Percentiles rank a stretch among this genome's conserved stretches.
phyloP scores from a whole-genome alignment of 1,140 invertebrate species.

The Chionoecetes opilio region DNA sequence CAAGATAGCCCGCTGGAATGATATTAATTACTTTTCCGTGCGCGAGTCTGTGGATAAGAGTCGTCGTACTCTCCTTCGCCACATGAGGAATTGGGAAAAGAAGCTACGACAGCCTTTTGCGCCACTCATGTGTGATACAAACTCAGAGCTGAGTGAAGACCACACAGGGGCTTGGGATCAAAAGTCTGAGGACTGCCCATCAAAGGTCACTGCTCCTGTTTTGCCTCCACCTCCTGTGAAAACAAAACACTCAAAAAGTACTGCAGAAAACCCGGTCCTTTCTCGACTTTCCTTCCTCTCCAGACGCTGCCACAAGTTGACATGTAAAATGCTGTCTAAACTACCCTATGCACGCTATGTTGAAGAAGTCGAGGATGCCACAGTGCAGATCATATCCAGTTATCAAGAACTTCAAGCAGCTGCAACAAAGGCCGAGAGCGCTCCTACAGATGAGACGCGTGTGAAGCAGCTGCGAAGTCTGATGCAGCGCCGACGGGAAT shows the following conservation, averaged over 20 bases:
- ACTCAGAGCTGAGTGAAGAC: conserved; percentile 56
- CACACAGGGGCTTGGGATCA: conserved; percentile 75
- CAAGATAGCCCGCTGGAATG: conserved; percentile 98
- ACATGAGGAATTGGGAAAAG: conserved; percentile 91
- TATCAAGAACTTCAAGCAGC: conserved; percentile 75
- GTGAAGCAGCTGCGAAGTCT: conserved; percentile 71
- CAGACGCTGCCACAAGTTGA: conserved; percentile 49
- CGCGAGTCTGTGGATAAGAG: conserved; percentile 94
- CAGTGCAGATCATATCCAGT: conserved; percentile 65
- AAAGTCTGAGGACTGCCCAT: conserved; percentile 4
- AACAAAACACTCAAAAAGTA: background rate
- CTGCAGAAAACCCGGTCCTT: conserved; percentile 53
- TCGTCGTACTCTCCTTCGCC: conserved; percentile 93
- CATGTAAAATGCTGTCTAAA: conserved; percentile 48
- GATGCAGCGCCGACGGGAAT: conserved; percentile 73
- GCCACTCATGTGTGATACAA: conserved; percentile 81
- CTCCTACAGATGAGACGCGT: conserved; percentile 62
- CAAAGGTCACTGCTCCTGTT: background rate
- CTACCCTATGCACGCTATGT: conserved; percentile 72
- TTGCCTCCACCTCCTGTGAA: conserved; percentile 34
- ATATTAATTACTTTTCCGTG: conserved; percentile 97
- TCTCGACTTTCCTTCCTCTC: conserved; percentile 48
- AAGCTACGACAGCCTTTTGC: conserved; percentile 82
- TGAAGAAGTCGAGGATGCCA: conserved; percentile 77
- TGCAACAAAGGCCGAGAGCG: conserved; percentile 58